These are phyloP conservation scores for Rhinichthys osculus DNA, from an alignment of 2,797 vertebrate species.

Conservation along the genomic window DNA sequence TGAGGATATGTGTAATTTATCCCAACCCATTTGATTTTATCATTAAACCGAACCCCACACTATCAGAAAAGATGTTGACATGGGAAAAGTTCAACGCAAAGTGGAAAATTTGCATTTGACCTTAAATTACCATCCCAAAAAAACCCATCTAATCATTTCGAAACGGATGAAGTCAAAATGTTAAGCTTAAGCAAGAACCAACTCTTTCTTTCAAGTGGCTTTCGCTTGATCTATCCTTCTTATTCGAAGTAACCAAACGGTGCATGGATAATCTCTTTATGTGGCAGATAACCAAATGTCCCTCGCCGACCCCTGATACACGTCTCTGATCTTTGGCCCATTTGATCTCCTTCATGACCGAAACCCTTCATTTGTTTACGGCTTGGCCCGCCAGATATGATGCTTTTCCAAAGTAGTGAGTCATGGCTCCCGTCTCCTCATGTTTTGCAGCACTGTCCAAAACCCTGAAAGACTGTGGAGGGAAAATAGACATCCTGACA, in stretches of 20 bases:
- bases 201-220: slow-evolving; percentile 32
- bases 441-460: slow-evolving; percentile 60
- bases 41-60: slow-evolving; percentile 7
- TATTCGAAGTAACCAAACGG: slow-evolving; percentile 2
- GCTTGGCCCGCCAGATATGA: slow-evolving; percentile 60
- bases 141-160: neutral
- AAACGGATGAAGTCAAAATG: neutral
- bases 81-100: neutral
- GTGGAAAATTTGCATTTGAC: slow-evolving; percentile 19
- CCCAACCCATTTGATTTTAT: slow-evolving; percentile 25
- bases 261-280: slow-evolving; percentile 7
- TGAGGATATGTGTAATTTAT: slow-evolving; percentile 18
- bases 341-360: slow-evolving; percentile 65
- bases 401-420: slow-evolving; percentile 68
- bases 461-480: slow-evolving; percentile 60
- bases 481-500: slow-evolving; percentile 59
- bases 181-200: slow-evolving; percentile 20
- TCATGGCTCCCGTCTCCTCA: slow-evolving; percentile 62
- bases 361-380: slow-evolving; percentile 68
- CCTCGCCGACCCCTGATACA: slow-evolving; percentile 23
- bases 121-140: neutral
- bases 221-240: slow-evolving; percentile 12
- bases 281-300: slow-evolving; percentile 31
- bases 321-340: slow-evolving; percentile 41
- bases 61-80: neutral